These are phyloP conservation scores for Polyommatus iphigenia DNA, from an alignment of 2,888 invertebrate species.

Conservation along the genomic window DNA sequence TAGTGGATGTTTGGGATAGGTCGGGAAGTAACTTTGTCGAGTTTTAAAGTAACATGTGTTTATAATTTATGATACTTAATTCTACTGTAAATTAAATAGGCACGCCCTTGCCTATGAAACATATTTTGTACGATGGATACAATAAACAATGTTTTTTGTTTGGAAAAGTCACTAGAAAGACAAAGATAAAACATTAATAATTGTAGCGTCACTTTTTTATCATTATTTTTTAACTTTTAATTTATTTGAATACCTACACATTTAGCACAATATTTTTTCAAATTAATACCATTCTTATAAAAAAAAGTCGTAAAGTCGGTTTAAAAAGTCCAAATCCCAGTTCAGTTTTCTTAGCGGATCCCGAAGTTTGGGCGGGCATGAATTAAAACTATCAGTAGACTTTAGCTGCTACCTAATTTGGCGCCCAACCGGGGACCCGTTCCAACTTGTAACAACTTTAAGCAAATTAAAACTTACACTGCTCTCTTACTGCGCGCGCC, in stretches of 20 bases:
- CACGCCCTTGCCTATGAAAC: not conserved
- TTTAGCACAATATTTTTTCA: too few relatives aligned
- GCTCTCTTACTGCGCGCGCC: conserved; percentile 68
- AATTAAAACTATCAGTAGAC: conserved; percentile 72
- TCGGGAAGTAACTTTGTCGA: not conserved
- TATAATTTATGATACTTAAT: not conserved
- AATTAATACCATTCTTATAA: not conserved
- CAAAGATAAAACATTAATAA: too few relatives aligned
- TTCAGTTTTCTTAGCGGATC: conserved; percentile 20
- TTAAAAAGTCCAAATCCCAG: not conserved
- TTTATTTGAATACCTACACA: too few relatives aligned
- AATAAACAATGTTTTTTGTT: not conserved
- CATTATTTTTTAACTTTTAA: too few relatives aligned
- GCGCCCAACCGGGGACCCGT: conserved; percentile 73
- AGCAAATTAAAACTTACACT: conserved; percentile 79
- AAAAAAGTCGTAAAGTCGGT: not conserved
- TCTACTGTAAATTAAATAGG: not conserved
- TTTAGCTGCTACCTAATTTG: conserved; percentile 71
- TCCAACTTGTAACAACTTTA: conserved; percentile 78
- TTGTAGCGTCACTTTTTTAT: too few relatives aligned
- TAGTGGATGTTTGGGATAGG: not conserved
- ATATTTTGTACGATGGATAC: not conserved
- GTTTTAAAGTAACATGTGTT: not conserved
- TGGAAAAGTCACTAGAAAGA: not conserved
- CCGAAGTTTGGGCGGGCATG: conserved; percentile 51